phyloP scores from a whole-genome alignment of 2,797 vertebrate species.

The Decapterus maruadsi region DNA sequence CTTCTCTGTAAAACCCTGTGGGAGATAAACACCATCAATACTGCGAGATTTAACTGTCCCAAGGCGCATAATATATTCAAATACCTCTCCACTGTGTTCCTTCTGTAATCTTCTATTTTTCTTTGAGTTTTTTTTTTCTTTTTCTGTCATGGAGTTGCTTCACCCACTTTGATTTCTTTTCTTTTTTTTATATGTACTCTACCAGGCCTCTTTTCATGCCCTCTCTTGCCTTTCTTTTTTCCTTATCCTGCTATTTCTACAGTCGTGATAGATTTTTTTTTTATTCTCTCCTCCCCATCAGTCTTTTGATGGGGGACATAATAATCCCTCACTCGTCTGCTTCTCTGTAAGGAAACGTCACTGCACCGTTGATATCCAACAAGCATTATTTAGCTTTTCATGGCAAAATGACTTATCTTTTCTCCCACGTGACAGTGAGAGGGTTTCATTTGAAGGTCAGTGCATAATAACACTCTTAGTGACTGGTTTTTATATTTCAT shows the following conservation, averaged over 20 bases:
- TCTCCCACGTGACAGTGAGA: background rate
- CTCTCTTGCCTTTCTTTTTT: slow-evolving; percentile 13
- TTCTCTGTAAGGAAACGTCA: slow-evolving; percentile 39
- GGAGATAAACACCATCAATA: slow-evolving; percentile 68
- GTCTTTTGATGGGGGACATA: slow-evolving; percentile 36
- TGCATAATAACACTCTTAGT: background rate
- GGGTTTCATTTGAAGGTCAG: background rate
- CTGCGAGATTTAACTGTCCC: slow-evolving; percentile 41
- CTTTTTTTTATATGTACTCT: no score
- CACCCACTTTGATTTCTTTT: slow-evolving; percentile 11
- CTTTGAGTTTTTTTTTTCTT: background rate
- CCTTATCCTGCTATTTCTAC: slow-evolving; percentile 24
- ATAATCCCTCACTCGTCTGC: slow-evolving; percentile 59
- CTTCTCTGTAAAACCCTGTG: slow-evolving; percentile 41
- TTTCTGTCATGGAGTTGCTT: slow-evolving; percentile 14
- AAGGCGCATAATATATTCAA: slow-evolving; percentile 53
- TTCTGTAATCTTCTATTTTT: slow-evolving; percentile 24
- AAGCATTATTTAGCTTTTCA: slow-evolving; percentile 37
- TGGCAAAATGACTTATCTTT: slow-evolving; percentile 11
- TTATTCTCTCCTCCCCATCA: slow-evolving; percentile 30
- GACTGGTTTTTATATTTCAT: background rate
- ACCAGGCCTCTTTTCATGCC: slow-evolving; percentile 2
- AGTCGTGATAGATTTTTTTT: slow-evolving; percentile 42
- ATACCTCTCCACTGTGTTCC: slow-evolving; percentile 30
- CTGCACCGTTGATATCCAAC: slow-evolving; percentile 27